Evolutionary conservation across 2,888 invertebrate species (phyloP).

Genomic region (Sialis fuliginosa): DNA sequence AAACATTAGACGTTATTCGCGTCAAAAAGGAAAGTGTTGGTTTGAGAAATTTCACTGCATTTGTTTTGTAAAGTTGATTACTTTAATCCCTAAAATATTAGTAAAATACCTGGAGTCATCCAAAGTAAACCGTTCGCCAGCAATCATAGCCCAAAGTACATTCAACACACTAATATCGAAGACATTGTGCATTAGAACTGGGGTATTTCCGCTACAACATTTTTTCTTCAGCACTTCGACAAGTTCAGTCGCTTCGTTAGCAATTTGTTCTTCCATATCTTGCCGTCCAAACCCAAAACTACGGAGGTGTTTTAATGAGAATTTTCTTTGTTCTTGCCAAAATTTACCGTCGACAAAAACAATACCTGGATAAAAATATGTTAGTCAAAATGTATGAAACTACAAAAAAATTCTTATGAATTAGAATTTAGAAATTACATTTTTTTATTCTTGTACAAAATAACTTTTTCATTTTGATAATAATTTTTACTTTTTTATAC

Average conservation of each 20-base stretch:
- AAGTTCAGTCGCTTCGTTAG: slow-evolving; percentile 34
- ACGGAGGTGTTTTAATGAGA: slow-evolving; percentile 43
- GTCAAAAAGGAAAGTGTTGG: too few species aligned
- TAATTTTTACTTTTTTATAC: too few species aligned
- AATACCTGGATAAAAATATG: slow-evolving; percentile 29
- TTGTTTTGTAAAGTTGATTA: too few species aligned
- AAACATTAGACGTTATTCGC: too few species aligned
- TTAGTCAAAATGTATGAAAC: slow-evolving; percentile 1
- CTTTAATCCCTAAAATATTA: too few species aligned
- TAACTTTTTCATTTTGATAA: background rate
- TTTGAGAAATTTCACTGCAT: too few species aligned
- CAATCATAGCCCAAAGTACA: slow-evolving; percentile 49
- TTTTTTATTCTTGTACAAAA: background rate
- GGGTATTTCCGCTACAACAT: slow-evolving; percentile 14
- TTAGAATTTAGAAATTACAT: background rate
- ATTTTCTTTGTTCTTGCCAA: slow-evolving; percentile 48
- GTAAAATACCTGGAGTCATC: slow-evolving; percentile 27
- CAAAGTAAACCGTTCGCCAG: slow-evolving; percentile 43
- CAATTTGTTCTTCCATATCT: slow-evolving; percentile 39
- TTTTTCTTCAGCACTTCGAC: slow-evolving; percentile 25
- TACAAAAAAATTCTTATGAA: background rate
- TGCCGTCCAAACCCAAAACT: slow-evolving; percentile 44
- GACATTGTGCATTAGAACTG: slow-evolving; percentile 30
- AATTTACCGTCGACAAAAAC: slow-evolving; percentile 47
- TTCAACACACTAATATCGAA: slow-evolving; percentile 48